These are phyloP conservation scores for Drosophila ananassae DNA, from an alignment of 1,140 invertebrate species.

Conservation along the genomic window DNA sequence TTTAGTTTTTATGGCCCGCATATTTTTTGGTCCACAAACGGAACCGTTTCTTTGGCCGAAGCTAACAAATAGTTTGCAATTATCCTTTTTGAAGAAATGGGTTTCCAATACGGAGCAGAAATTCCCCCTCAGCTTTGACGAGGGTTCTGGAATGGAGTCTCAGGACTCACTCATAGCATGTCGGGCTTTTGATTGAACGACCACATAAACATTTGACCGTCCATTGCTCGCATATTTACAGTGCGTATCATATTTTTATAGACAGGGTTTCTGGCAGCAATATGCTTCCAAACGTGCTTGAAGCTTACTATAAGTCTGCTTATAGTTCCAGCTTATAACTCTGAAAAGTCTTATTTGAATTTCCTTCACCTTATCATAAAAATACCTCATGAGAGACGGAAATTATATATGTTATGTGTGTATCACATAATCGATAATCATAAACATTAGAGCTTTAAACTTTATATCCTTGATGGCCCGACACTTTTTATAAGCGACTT, in stretches of 20 bases:
- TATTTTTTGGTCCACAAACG: constrained; percentile 3
- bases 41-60: constrained; percentile 8
- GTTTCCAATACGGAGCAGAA: neutral
- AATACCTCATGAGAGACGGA: constrained; percentile 25
- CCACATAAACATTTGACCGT: constrained; percentile 24
- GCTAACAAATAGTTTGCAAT: constrained; percentile 47
- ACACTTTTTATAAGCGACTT: constrained; percentile 14
- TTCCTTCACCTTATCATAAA: constrained; percentile 20
- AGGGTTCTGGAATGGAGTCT: neutral
- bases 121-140: neutral
- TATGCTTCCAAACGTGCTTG: neutral
- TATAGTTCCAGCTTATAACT: neutral
- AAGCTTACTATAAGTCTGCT: neutral
- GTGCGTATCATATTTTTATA: neutral
- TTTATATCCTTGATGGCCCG: constrained; percentile 42
- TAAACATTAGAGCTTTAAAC: constrained; percentile 59
- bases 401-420: constrained; percentile 18
- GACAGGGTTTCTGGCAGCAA: neutral
- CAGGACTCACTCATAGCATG: constrained; percentile 4
- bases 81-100: constrained; percentile 17
- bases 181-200: constrained; percentile 41
- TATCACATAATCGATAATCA: constrained; percentile 48
- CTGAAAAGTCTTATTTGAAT: neutral
- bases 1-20: constrained; percentile 40
- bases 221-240: constrained; percentile 25